Conservation (phyloP, 1,140 invertebrate genomes). For the Drosophila nannoptera region DNA sequence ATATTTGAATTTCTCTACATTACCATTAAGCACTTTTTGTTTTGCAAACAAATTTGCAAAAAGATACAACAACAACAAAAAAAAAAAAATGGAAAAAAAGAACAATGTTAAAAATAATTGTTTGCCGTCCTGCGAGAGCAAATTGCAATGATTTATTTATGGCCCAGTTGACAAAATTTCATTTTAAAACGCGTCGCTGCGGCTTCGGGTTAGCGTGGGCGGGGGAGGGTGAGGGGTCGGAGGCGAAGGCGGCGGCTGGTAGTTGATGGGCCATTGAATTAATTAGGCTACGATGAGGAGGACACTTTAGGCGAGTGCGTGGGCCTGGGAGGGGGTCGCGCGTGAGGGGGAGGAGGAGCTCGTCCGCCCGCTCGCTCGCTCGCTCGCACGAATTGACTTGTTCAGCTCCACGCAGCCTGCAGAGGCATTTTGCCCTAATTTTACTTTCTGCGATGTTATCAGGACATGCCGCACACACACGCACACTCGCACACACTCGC, state of each 20-base stretch:
- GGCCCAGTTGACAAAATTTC: conserved; percentile 31
- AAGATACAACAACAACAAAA: background rate
- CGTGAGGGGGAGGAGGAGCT: too few relatives aligned
- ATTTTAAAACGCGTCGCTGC: conserved; percentile 16
- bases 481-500: conserved; percentile 32
- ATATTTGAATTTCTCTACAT: conserved; percentile 10
- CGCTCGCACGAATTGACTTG: conserved; percentile 21
- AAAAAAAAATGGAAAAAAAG: too few relatives aligned
- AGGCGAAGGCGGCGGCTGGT: conserved; percentile 11
- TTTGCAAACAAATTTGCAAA: conserved; percentile 12
- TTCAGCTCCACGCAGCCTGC: conserved; percentile 4
- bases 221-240: background rate
- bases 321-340: conserved; percentile 5
- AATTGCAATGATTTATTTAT: conserved; percentile 46
- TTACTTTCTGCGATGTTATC: conserved; percentile 77
- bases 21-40: conserved; percentile 8
- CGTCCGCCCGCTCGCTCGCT: background rate
- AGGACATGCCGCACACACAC: conserved; percentile 54
- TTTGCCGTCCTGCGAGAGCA: conserved; percentile 4
- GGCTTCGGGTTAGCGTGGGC: background rate
- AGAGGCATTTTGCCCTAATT: conserved; percentile 73
- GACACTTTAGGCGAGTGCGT: conserved; percentile 56
- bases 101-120: conserved; percentile 30
- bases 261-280: conserved; percentile 61
- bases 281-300: conserved; percentile 69